Conservation (phyloP, 1,140 invertebrate species). For the Lepidurus apus region DNA sequence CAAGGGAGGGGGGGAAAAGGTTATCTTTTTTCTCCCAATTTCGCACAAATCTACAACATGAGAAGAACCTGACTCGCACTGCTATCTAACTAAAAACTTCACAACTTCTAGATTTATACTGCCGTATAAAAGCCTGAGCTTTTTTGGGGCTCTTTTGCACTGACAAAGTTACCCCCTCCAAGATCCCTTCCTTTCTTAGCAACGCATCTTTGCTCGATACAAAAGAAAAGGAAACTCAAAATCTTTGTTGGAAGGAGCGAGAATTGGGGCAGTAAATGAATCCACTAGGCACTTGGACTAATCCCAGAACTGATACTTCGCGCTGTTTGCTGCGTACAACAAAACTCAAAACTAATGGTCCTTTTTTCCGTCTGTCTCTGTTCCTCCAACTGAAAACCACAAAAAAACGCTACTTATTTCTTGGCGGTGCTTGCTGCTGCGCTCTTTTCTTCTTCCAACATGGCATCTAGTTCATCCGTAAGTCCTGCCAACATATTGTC, state of each 20-base stretch:
- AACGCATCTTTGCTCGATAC: neutral
- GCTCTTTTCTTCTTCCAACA: constrained; percentile 73
- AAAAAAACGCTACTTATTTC: neutral
- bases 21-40: neutral
- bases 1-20: neutral
- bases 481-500: constrained; percentile 92
- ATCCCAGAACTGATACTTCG: constrained; percentile 14
- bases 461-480: constrained; percentile 87
- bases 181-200: neutral
- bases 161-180: constrained; percentile 16
- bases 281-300: constrained; percentile 18
- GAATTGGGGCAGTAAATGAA: constrained; percentile 10
- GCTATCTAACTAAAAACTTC: neutral
- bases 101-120: constrained; percentile 10
- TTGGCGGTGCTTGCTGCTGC: neutral
- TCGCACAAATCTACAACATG: neutral
- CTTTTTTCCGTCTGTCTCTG: neutral
- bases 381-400: neutral
- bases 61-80: neutral
- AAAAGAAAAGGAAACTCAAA: constrained; percentile 16
- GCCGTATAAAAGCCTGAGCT: constrained; percentile 17
- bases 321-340: neutral
- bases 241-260: constrained; percentile 4
- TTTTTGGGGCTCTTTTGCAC: constrained; percentile 13
- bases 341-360: constrained; percentile 18